A percentile compares a stretch with the other conserved stretches of the same genome.
These are phyloP conservation scores for Nowickia ferox DNA, from an alignment of 2,888 invertebrate genomes.

Conservation along the genomic window DNA sequence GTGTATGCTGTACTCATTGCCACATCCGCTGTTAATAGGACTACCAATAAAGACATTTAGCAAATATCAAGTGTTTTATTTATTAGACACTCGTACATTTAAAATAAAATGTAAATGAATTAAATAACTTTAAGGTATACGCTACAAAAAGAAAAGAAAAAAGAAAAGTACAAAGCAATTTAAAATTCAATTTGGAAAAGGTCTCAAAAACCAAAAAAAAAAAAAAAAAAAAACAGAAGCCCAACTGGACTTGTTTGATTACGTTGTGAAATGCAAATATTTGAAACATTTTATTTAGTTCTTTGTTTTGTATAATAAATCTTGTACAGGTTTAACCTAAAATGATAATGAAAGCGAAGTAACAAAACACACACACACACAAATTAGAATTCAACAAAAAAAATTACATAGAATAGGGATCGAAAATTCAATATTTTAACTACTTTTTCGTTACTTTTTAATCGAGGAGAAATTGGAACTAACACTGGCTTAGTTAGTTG, in stretches of 20 bases:
- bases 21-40: constrained; percentile 52
- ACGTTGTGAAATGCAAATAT: constrained; percentile 42
- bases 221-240: background rate
- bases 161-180: background rate
- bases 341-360: background rate
- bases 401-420: background rate
- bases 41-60: constrained; percentile 29
- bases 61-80: constrained; percentile 44
- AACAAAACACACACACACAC: background rate
- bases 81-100: background rate
- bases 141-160: background rate
- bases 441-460: background rate
- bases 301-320: constrained; percentile 21
- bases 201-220: background rate
- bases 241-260: constrained; percentile 47
- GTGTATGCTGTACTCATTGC: constrained; percentile 25
- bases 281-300: background rate
- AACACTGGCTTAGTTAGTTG: too few species aligned
- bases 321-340: constrained; percentile 53
- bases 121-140: constrained; percentile 11
- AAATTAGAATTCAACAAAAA: constrained; percentile 22
- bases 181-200: constrained; percentile 25
- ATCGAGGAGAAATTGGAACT: background rate
- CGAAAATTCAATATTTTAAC: background rate
- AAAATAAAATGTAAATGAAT: constrained; percentile 23